phyloP scores from a whole-genome alignment of 2,888 invertebrate species.

The Pachycephus smyrnensis region DNA sequence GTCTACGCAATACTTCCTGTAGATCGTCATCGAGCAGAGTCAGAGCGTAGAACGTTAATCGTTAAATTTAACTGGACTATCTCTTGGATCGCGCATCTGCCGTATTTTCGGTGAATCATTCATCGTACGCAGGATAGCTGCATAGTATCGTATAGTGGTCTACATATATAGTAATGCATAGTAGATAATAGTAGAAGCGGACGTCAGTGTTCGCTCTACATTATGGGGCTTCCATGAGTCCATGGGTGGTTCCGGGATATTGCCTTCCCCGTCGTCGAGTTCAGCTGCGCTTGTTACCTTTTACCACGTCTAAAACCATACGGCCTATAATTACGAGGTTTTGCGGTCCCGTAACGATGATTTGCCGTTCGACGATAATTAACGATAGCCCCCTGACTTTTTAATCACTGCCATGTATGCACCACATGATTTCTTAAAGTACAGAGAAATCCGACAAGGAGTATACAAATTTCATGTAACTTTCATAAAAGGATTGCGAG shows the following conservation, averaged over 20 bases:
- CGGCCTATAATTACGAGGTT: slow-evolving; percentile 51
- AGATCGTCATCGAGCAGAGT: not conserved
- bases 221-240: slow-evolving; percentile 59
- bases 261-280: slow-evolving; percentile 42
- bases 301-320: slow-evolving; percentile 46
- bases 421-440: not conserved
- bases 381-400: not conserved
- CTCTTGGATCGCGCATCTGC: slow-evolving; percentile 65
- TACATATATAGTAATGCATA: not conserved
- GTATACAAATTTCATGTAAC: not conserved
- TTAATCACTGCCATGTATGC: not conserved
- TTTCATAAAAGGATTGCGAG: no score
- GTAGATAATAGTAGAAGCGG: not conserved
- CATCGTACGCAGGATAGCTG: slow-evolving; percentile 16
- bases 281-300: slow-evolving; percentile 42
- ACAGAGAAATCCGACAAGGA: not conserved
- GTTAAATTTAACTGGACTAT: slow-evolving; percentile 45
- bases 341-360: slow-evolving; percentile 38
- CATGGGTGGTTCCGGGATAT: slow-evolving; percentile 60
- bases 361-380: slow-evolving; percentile 20
- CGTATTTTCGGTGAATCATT: slow-evolving; percentile 63
- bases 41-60: slow-evolving; percentile 37
- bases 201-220: slow-evolving; percentile 45
- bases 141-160: not conserved
- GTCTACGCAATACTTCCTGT: not conserved